Base-by-base conservation (phyloP, 2,888 invertebrate species). In the Alentia gelatinosa region DNA sequence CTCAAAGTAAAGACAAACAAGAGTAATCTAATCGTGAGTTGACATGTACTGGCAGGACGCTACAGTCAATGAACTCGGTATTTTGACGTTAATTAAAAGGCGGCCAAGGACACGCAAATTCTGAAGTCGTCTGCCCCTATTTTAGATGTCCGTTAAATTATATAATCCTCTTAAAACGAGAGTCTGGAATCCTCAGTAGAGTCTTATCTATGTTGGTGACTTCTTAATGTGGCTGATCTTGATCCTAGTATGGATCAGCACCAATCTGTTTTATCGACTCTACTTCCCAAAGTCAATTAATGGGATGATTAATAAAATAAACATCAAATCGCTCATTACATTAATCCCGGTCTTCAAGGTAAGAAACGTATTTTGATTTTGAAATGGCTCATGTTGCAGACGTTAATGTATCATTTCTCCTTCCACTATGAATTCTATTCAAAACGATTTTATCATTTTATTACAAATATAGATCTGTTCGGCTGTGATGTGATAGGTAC, bases 241-340 rank as follows among this genome's bases (percentile, higher is more conserved):
- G 56, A 56, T 19, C 56, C 56, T 4, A 19, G n/a, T n/a, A 56
- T 56, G n/a, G 56, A 74, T 74, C 74, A 74, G 12, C 26, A n/a
- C 15, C 74, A 26, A 74, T 74, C 74, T 33, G 74, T 33, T 15
- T 26, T 15, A 33, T 12, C 26, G 26, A 33, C 33, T 33, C 74
- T 19, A 74, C 74, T 33, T 74, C 74, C 74, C 74, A 74, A 4
- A 30, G 74, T 26, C 74, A 74, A 74, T 74, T 33, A 74, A 74
- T 30, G 74, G 33, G 26, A 12, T 12, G 74, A 74, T 74, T 74
- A 26, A 74, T 12, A 74, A 74, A 74, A 74, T 74, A 74, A 74
- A 74, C 74, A 74, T 74, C 74, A 74, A 74, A 26, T 74, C 30
- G 15, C 74, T 74, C 74, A 74, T 74, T 74, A 74, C 74, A 74